These are phyloP conservation scores for Tortrix viridana DNA, from an alignment of 2,888 invertebrate species.

Conservation along the genomic window DNA sequence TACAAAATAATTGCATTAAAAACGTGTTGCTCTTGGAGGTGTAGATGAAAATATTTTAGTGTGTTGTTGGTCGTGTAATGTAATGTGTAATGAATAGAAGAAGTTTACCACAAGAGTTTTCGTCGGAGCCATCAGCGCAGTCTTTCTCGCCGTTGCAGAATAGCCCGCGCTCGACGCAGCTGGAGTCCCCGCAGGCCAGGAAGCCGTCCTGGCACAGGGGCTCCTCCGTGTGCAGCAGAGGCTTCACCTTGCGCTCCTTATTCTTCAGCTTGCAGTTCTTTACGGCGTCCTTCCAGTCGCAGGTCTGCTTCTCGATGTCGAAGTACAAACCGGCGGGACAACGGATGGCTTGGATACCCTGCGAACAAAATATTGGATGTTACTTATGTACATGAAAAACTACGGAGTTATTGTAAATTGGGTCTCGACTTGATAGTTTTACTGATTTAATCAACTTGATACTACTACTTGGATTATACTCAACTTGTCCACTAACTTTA, in stretches of 20 bases:
- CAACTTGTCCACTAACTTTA: too few species aligned
- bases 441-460: too few species aligned
- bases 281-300: slow-evolving; percentile 97
- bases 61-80: not conserved
- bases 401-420: not conserved
- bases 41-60: too few species aligned
- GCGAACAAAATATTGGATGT: slow-evolving; percentile 48
- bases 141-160: slow-evolving; percentile 97
- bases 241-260: slow-evolving; percentile 94
- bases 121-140: slow-evolving; percentile 94
- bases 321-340: slow-evolving; percentile 96
- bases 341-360: slow-evolving; percentile 96
- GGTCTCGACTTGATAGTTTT: too few species aligned
- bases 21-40: not conserved
- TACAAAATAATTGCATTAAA: not conserved
- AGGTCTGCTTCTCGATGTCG: slow-evolving; percentile 97
- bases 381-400: not conserved
- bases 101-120: slow-evolving; percentile 93
- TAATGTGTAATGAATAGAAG: not conserved
- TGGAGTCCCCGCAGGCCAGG: slow-evolving; percentile 94
- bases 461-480: too few species aligned
- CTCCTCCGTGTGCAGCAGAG: slow-evolving; percentile 94
- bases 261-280: slow-evolving; percentile 96
- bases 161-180: slow-evolving; percentile 93
- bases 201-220: slow-evolving; percentile 94